phyloP scores from a whole-genome alignment of 1,140 invertebrate genomes.

The Drosophila erecta region DNA sequence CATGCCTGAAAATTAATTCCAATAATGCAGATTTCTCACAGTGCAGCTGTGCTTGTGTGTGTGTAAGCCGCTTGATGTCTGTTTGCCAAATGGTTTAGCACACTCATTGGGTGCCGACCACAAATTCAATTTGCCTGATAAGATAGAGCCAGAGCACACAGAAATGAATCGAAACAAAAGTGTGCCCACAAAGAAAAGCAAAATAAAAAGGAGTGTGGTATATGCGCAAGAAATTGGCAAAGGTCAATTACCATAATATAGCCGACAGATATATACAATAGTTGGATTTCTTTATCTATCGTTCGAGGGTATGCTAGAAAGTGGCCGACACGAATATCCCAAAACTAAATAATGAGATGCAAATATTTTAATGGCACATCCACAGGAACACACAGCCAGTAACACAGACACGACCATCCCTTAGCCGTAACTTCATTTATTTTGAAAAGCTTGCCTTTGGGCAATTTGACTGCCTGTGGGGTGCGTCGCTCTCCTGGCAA shows the following conservation, averaged over 20 bases:
- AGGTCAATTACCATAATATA: conserved; percentile 48
- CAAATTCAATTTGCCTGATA: conserved; percentile 76
- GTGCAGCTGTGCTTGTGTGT: conserved; percentile 13
- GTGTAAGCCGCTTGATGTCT: conserved; percentile 49
- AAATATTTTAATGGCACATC: conserved; percentile 78
- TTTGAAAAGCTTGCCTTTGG: conserved; percentile 64
- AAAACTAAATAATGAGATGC: conserved; percentile 77
- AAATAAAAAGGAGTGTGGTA: conserved; percentile 3
- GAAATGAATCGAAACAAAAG: conserved; percentile 45
- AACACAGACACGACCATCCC: conserved; percentile 28
- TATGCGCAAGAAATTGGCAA: conserved; percentile 36
- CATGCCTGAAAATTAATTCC: no score
- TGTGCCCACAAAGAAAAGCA: conserved; percentile 24
- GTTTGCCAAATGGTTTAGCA: conserved; percentile 77
- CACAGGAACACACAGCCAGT: conserved; percentile 13
- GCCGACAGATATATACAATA: neutral
- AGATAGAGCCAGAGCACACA: conserved; percentile 40
- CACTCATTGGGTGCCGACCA: conserved; percentile 71
- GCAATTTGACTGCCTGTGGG: conserved; percentile 39
- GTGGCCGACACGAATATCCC: neutral
- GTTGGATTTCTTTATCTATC: conserved; percentile 6
- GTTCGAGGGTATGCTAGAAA: neutral
- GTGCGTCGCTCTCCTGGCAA: neutral
- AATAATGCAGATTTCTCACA: neutral
- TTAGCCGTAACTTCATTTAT: conserved; percentile 71